Evolutionary conservation across 2,113 vertebrate species (phyloP).

Genomic region (Pygoscelis antarcticus): DNA sequence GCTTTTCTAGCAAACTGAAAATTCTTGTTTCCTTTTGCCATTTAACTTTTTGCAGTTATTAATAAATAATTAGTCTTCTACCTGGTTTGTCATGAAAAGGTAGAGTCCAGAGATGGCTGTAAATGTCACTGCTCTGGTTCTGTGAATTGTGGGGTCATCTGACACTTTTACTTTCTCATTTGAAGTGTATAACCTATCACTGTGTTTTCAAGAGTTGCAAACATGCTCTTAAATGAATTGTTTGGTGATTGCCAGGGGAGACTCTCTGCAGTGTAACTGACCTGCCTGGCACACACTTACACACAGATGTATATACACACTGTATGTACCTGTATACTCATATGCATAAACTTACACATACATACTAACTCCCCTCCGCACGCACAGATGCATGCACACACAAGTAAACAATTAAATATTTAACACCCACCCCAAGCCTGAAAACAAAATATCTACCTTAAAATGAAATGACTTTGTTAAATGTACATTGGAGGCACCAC

Average conservation of each 20-base stretch:
- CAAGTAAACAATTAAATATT: not conserved
- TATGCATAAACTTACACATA: not conserved
- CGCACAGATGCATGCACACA: too few species aligned
- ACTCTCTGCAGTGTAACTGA: not conserved
- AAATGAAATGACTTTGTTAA: not conserved
- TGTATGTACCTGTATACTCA: not conserved
- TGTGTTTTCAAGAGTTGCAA: not conserved
- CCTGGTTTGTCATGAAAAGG: not conserved
- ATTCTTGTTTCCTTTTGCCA: not conserved
- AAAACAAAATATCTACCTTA: not conserved
- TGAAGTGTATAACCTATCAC: not conserved
- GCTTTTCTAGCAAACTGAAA: not conserved
- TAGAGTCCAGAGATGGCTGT: not conserved
- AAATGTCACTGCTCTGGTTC: not conserved
- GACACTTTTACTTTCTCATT: not conserved
- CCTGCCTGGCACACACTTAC: not conserved
- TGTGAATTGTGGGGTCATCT: not conserved
- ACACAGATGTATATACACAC: not conserved
- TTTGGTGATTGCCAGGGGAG: not conserved
- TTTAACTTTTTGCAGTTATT: not conserved
- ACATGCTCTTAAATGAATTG: not conserved
- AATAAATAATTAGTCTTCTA: not conserved
- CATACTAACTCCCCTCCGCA: not conserved
- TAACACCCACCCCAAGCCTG: not conserved
- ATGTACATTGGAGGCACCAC: not conserved